Evolutionary conservation across 2,797 vertebrate genomes (phyloP).

Genomic region (Aldrovandia affinis): DNA sequence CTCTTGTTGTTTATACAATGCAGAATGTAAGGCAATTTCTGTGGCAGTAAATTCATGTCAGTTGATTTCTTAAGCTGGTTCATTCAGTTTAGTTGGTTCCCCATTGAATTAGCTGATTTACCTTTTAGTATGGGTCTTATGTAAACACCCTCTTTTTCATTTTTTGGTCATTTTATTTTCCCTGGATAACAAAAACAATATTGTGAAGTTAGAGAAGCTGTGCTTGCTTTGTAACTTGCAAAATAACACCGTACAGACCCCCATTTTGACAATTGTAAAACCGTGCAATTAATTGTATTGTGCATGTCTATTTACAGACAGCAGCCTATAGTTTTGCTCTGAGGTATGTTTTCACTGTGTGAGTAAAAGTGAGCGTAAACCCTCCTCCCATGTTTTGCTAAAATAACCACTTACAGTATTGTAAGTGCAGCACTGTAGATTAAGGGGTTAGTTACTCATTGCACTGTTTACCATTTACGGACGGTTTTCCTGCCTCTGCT

Average conservation of each 20-base stretch:
- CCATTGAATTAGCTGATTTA: not conserved
- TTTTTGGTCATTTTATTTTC: not conserved
- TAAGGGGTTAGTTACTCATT: constrained; percentile 28
- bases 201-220: not conserved
- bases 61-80: too few species aligned
- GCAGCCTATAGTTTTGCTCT: not conserved
- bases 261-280: not conserved
- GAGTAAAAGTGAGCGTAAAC: not conserved
- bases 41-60: too few species aligned
- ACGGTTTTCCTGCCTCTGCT: constrained; percentile 21
- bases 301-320: not conserved
- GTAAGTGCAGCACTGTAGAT: not conserved
- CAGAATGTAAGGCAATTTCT: too few species aligned
- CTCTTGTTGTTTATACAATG: too few species aligned
- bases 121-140: too few species aligned
- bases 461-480: constrained; percentile 24
- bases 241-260: not conserved
- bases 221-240: not conserved
- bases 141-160: not conserved
- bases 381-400: not conserved
- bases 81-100: not conserved
- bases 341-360: not conserved
- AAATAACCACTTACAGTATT: not conserved
- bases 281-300: not conserved
- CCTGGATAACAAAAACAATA: not conserved